These are phyloP conservation scores for Phoronis australis DNA, from an alignment of 2,888 invertebrate species.

Conservation along the genomic window DNA sequence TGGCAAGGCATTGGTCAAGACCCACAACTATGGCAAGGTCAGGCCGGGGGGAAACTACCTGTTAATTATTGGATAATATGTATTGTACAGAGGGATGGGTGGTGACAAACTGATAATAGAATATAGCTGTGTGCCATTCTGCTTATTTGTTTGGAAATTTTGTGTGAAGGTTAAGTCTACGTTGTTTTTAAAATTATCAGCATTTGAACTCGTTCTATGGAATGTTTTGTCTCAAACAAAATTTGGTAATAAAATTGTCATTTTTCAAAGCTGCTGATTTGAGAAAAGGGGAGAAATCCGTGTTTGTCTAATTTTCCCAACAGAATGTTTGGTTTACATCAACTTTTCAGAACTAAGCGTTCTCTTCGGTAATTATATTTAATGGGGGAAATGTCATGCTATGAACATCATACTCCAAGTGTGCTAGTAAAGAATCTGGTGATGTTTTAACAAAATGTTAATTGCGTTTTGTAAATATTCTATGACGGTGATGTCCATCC, in stretches of 20 bases:
- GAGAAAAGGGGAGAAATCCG: no score
- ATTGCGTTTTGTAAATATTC: no score
- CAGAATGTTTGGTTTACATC: no score
- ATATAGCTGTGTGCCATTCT: background rate
- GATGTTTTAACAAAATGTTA: no score
- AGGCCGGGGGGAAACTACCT: background rate
- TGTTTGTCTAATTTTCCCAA: no score
- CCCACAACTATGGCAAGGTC: slow-evolving; percentile 84
- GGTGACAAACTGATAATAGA: background rate
- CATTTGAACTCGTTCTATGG: background rate
- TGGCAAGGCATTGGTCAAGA: slow-evolving; percentile 82
- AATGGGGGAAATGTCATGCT: no score
- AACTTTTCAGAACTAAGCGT: no score
- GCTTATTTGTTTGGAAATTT: background rate
- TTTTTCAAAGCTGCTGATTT: no score
- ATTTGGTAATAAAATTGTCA: background rate
- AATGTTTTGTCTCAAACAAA: background rate
- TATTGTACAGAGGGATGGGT: background rate
- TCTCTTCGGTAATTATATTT: no score
- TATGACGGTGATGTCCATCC: no score
- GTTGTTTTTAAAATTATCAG: background rate
- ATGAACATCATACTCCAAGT: no score
- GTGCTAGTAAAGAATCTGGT: no score
- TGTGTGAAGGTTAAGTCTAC: background rate
- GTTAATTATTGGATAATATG: background rate